phyloP scores from a whole-genome alignment of 1,140 invertebrate species.

The Adelges cooleyi region DNA sequence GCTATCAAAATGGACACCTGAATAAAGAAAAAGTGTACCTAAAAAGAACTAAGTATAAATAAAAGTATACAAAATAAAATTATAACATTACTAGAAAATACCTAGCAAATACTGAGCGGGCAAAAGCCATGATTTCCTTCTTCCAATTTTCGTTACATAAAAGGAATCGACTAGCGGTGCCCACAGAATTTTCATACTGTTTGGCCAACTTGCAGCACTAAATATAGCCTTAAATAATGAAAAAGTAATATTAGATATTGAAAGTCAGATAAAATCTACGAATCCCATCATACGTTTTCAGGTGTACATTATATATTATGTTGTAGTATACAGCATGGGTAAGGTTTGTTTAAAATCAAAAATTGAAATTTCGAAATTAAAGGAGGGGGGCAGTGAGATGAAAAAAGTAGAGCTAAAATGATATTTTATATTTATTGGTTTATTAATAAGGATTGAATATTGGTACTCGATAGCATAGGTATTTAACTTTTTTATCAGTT shows the following conservation, averaged over 20 bases:
- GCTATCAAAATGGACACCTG: conserved; percentile 35
- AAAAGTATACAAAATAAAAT: not conserved
- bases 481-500: no score
- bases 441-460: no score
- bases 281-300: not conserved
- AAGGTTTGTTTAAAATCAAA: no score
- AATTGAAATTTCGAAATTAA: no score
- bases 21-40: not conserved
- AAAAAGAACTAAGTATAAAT: not conserved
- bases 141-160: conserved; percentile 69
- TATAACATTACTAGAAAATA: conserved; percentile 1
- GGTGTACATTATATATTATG: no score
- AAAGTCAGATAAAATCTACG: not conserved
- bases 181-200: conserved; percentile 94
- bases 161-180: conserved; percentile 94
- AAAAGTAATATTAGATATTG: not conserved
- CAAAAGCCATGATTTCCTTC: conserved; percentile 95
- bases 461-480: no score
- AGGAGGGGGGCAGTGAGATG: no score
- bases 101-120: conserved; percentile 80
- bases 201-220: conserved; percentile 96
- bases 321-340: no score
- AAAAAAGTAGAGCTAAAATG: no score
- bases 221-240: conserved; percentile 75
- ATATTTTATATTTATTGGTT: no score